Conservation (phyloP, 1,140 invertebrate species). For the Bombus cullumanus region DNA sequence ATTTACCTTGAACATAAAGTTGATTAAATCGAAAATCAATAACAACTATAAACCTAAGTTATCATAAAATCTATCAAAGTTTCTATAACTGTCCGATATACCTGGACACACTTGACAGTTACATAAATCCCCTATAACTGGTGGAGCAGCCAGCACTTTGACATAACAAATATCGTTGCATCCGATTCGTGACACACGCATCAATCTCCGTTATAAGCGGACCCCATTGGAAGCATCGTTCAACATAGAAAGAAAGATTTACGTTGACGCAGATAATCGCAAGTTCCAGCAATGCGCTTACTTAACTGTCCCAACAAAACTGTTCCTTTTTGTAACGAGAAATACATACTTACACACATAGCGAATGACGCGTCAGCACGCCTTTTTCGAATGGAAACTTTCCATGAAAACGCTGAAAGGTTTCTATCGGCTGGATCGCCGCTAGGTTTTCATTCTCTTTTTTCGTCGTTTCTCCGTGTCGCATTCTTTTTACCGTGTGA, state of each 20-base stretch:
- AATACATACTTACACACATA: constrained; percentile 4
- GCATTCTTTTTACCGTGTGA: background rate
- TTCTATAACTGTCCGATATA: background rate
- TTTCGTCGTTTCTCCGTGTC: constrained; percentile 25
- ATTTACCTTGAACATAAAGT: background rate
- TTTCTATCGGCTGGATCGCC: constrained; percentile 48
- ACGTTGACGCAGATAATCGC: constrained; percentile 28
- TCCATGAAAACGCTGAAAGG: constrained; percentile 51
- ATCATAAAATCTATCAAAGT: background rate
- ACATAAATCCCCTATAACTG: background rate
- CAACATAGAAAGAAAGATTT: constrained; percentile 48
- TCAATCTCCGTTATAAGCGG: background rate
- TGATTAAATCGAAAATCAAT: background rate
- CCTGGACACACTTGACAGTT: background rate
- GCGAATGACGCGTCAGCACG: constrained; percentile 17
- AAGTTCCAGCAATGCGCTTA: background rate
- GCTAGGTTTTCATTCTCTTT: constrained; percentile 44
- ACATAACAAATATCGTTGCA: background rate
- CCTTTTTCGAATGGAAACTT: constrained; percentile 50
- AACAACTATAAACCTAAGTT: background rate
- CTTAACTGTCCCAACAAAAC: background rate
- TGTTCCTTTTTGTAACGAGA: constrained; percentile 26
- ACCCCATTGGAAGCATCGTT: background rate
- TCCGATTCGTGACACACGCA: constrained; percentile 3
- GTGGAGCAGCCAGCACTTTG: background rate